Evolutionary conservation across 1,140 invertebrate species (phyloP).

Genomic region (Tetramorium alpestre): DNA sequence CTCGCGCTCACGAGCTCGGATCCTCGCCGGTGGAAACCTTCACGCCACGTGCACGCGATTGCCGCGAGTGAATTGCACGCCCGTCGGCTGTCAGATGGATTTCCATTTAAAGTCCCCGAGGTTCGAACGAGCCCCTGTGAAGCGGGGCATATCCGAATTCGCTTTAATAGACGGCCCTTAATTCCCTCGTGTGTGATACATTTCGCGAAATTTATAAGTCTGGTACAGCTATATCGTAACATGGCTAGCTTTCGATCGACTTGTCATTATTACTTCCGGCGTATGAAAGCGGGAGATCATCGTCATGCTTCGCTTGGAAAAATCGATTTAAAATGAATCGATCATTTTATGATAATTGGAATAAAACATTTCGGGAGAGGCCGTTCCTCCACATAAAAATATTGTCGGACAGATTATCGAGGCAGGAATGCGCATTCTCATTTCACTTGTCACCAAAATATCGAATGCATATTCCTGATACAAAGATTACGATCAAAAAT

Average conservation of each 20-base stretch:
- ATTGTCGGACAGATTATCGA: background rate
- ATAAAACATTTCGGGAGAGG: background rate
- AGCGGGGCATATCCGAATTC: background rate
- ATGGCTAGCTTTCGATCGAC: background rate
- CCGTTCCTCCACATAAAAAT: background rate
- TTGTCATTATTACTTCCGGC: background rate
- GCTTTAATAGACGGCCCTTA: slow-evolving; percentile 38
- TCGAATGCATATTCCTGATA: background rate
- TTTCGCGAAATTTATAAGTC: slow-evolving; percentile 32
- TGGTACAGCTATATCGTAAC: background rate
- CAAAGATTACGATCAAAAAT: slow-evolving; percentile 6
- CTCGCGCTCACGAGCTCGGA: slow-evolving; percentile 5
- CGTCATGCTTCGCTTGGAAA: background rate
- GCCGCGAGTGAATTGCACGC: slow-evolving; percentile 65
- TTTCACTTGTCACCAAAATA: background rate
- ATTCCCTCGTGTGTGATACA: slow-evolving; percentile 35
- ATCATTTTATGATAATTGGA: background rate
- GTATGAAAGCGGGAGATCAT: background rate
- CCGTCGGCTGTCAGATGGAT: slow-evolving; percentile 71
- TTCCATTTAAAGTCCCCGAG: slow-evolving; percentile 62
- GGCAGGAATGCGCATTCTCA: background rate
- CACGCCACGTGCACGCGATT: slow-evolving; percentile 70
- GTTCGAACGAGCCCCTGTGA: background rate
- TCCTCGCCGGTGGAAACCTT: slow-evolving; percentile 33
- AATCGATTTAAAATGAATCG: slow-evolving; percentile 13